Evolutionary conservation across 2,113 vertebrate genomes (phyloP).

Genomic region (Sakesphorus luctuosus): DNA sequence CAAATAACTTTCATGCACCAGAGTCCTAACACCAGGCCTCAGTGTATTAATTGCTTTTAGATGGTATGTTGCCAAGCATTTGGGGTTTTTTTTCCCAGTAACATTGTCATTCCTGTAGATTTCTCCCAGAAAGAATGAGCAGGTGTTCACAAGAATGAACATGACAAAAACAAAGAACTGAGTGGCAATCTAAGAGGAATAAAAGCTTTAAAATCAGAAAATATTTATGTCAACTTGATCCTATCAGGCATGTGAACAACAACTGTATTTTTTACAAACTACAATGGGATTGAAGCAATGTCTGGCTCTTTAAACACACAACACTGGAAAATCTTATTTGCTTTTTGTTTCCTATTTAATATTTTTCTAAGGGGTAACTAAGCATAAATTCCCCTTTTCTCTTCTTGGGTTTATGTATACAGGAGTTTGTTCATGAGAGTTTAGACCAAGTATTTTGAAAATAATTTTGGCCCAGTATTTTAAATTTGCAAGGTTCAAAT

Average conservation of each 20-base stretch:
- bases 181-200: neutral
- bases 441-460: neutral
- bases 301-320: neutral
- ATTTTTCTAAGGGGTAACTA: neutral
- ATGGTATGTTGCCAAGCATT: neutral
- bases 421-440: neutral
- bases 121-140: constrained; percentile 24
- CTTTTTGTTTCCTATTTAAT: neutral
- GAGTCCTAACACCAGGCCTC: neutral
- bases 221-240: neutral
- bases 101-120: constrained; percentile 10
- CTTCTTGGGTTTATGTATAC: neutral
- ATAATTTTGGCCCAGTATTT: neutral
- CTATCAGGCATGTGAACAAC: neutral
- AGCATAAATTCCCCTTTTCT: neutral
- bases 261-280: neutral
- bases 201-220: neutral
- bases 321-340: neutral
- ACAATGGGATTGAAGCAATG: neutral
- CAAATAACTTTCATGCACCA: neutral
- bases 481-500: neutral
- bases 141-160: neutral
- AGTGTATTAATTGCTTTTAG: neutral
- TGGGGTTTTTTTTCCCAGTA: neutral
- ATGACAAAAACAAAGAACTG: neutral